Conservation (phyloP, 2,888 invertebrate species). For the Hipparchia semele region DNA sequence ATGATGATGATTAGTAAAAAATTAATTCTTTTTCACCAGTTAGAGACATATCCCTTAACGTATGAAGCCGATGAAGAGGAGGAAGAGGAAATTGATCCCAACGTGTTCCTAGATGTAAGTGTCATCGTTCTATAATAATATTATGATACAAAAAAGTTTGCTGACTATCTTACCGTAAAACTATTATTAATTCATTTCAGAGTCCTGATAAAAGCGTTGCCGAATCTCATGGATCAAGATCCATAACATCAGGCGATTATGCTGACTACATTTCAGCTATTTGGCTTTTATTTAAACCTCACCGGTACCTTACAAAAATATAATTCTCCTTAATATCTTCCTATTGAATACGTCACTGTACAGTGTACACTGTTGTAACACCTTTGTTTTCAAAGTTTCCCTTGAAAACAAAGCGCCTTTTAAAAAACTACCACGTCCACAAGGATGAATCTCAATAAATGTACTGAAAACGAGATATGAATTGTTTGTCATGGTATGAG, state of each 20-base stretch:
- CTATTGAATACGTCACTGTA: too few relatives aligned
- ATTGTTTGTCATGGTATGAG: too few relatives aligned
- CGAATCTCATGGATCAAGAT: constrained; percentile 71
- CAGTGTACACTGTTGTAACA: too few relatives aligned
- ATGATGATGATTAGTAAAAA: not conserved
- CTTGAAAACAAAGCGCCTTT: too few relatives aligned
- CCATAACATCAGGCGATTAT: constrained; percentile 63
- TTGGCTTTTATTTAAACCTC: constrained; percentile 62
- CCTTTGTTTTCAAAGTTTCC: too few relatives aligned
- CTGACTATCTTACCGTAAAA: too few relatives aligned
- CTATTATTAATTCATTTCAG: constrained; percentile 46
- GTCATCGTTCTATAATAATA: not conserved
- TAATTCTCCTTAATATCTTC: not conserved
- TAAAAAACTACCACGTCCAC: too few relatives aligned
- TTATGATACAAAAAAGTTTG: too few relatives aligned
- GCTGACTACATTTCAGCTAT: constrained; percentile 57
- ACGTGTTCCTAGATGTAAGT: constrained; percentile 55
- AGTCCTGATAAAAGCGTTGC: constrained; percentile 68
- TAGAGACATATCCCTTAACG: constrained; percentile 52
- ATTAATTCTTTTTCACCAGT: constrained; percentile 38
- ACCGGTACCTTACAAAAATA: constrained; percentile 52
- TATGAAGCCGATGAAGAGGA: constrained; percentile 67
- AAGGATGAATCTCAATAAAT: too few relatives aligned
- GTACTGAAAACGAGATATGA: too few relatives aligned
- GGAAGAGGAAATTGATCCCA: constrained; percentile 51